phyloP scores from a whole-genome alignment of 2,888 invertebrate species.

The Vandiemenella viatica region DNA sequence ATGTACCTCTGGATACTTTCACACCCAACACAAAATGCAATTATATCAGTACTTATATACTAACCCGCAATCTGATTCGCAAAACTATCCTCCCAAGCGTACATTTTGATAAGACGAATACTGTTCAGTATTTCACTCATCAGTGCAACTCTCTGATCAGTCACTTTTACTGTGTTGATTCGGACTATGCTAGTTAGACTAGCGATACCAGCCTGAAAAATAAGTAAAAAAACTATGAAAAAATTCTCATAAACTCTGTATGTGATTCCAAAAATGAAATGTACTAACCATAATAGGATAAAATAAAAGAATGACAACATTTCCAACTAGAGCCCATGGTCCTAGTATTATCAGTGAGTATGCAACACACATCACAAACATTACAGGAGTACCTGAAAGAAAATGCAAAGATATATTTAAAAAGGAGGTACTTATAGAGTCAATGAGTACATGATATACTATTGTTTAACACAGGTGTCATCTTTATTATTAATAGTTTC shows the following conservation, averaged over 20 bases:
- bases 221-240: constrained; percentile 1
- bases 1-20: too few species aligned
- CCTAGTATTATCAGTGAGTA: constrained; percentile 30
- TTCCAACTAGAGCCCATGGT: constrained; percentile 29
- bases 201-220: constrained; percentile 23
- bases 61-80: constrained; percentile 26
- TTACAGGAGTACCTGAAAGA: constrained; percentile 24
- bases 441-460: too few species aligned
- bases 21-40: too few species aligned
- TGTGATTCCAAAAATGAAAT: background rate
- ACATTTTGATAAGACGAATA: constrained; percentile 38
- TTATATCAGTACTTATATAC: too few species aligned
- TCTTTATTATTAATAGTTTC: too few species aligned
- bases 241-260: background rate
- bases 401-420: constrained; percentile 1
- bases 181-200: constrained; percentile 22
- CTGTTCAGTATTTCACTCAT: constrained; percentile 37
- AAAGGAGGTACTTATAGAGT: too few species aligned
- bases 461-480: too few species aligned
- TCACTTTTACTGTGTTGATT: constrained; percentile 22
- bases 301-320: constrained; percentile 26
- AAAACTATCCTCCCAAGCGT: constrained; percentile 39
- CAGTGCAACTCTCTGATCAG: constrained; percentile 27
- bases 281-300: constrained; percentile 30
- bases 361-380: constrained; percentile 26